Percentiles rank a stretch among this genome's conserved stretches.
phyloP scores from a whole-genome alignment of 2,888 invertebrate species.

The Scaptomyza reducta region DNA sequence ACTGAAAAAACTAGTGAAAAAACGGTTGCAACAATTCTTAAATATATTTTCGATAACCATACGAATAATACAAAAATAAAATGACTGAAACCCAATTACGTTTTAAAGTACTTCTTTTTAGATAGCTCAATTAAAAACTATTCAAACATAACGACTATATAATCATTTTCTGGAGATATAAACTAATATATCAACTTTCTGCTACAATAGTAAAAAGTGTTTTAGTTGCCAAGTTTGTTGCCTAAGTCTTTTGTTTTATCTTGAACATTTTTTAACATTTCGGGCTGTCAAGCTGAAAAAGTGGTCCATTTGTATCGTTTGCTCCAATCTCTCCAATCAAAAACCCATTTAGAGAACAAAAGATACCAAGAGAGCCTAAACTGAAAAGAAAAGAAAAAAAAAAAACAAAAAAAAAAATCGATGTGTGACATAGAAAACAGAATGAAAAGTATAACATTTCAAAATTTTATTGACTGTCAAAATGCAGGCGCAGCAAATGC shows the following conservation, averaged over 20 bases:
- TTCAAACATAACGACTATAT: conserved; percentile 1
- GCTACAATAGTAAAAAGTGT: conserved; percentile 4
- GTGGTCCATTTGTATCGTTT: conserved; percentile 72
- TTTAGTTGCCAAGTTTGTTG: conserved; percentile 63
- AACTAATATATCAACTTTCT: conserved; percentile 11
- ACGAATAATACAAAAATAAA: not conserved
- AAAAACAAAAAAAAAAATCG: conserved; percentile 53
- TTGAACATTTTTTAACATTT: not conserved
- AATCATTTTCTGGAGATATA: not conserved
- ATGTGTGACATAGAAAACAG: conserved; percentile 57
- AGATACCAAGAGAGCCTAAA: conserved; percentile 23
- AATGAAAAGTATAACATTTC: conserved; percentile 78
- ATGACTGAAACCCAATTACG: not conserved
- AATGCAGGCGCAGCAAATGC: conserved; percentile 69
- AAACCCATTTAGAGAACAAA: conserved; percentile 73
- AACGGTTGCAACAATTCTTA: not conserved
- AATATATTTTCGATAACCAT: not conserved
- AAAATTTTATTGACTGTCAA: conserved; percentile 81
- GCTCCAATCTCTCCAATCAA: conserved; percentile 76
- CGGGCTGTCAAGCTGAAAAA: conserved; percentile 72
- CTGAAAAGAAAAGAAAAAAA: not conserved
- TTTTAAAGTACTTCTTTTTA: not conserved
- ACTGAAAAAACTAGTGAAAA: not conserved
- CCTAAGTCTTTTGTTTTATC: conserved; percentile 64
- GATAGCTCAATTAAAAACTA: not conserved